Evolutionary conservation across 1,140 invertebrate species (phyloP), one percentile per base, ranked within the genome.

Genomic region (Hyphantria cunea): DNA sequence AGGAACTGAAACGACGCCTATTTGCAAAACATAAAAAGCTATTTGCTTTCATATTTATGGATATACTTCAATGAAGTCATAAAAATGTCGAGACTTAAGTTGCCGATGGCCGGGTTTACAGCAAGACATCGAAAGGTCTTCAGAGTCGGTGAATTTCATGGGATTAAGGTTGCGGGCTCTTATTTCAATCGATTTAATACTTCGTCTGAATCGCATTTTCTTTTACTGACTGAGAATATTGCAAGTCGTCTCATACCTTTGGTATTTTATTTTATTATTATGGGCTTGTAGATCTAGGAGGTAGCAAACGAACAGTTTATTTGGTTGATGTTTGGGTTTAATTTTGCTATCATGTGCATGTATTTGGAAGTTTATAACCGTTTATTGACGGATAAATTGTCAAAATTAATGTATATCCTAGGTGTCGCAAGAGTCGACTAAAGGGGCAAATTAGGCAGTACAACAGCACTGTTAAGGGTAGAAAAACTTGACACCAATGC

Each of bases 71-170:
- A 73, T 56, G 82, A 86, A 86, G 74, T 70, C 79, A 61, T 76
- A 83, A 76, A 80, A 84, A 68, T 83, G 83, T 72, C 66, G 65
- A 69, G 74, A 74, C 76, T 85, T 78, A 82, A 72, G 69, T 78
- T 74, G 80, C 78, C 78, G 80, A 82, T 79, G 71, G 60, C 71
- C 72, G 78, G 80, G 83, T 85, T 82, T 76, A 73, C 74, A 72
- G 64, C 63, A 73, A 80, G 70, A 74, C 82, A 74, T 72, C 72
- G 76, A 58, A 66, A 76, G 83, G 81, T 86, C 82, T 85, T 84
- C 81, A 54, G 70, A 77, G 56, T 76, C 66, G 73, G 68, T 74
- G 76, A 77, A 80, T 84, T 83, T 76, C 74, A 74, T 66, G 64
- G 78, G 78, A 87, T 87, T 85, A 86, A 60, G 56, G 65, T 62